Conservation (phyloP, 1,140 invertebrate species). For the Lerema accius region DNA sequence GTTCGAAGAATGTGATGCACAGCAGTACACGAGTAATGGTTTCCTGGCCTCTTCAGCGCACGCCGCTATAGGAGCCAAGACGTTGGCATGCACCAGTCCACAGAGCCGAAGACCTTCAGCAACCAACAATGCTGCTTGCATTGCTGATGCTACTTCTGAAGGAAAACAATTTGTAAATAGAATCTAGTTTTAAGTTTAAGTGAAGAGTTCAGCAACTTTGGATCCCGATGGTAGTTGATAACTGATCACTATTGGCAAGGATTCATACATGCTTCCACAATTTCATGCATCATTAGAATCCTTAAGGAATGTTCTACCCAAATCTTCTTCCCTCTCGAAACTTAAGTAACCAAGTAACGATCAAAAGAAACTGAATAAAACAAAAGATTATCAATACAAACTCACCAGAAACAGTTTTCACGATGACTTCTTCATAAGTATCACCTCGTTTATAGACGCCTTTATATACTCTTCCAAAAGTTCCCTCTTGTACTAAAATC, state of each 20-base stretch:
- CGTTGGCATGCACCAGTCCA: conserved; percentile 91
- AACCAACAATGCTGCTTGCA: conserved; percentile 91
- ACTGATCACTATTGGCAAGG: no score
- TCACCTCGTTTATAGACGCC: conserved; percentile 87
- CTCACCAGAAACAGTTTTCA: conserved; percentile 93
- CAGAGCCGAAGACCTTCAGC: conserved; percentile 93
- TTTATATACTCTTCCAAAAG: conserved; percentile 91
- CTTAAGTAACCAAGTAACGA: no score
- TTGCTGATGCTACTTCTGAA: conserved; percentile 91
- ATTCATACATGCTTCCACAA: no score
- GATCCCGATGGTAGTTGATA: no score
- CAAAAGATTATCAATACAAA: no score
- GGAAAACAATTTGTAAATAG: no score
- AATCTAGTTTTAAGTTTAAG: no score
- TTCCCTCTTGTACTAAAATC: conserved; percentile 89
- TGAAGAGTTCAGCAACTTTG: no score
- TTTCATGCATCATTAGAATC: no score
- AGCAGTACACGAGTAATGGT: conserved; percentile 92
- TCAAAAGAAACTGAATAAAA: no score
- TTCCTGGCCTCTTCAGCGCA: conserved; percentile 89
- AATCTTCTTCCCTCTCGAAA: no score
- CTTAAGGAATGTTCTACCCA: no score
- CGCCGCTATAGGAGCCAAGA: conserved; percentile 91
- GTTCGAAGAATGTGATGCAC: conserved; percentile 90
- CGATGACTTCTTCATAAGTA: conserved; percentile 90